Percentiles rank a stretch among this genome's conserved stretches.
Conservation (phyloP, 2,113 vertebrate genomes). For the Cyrtonyx montezumae region DNA sequence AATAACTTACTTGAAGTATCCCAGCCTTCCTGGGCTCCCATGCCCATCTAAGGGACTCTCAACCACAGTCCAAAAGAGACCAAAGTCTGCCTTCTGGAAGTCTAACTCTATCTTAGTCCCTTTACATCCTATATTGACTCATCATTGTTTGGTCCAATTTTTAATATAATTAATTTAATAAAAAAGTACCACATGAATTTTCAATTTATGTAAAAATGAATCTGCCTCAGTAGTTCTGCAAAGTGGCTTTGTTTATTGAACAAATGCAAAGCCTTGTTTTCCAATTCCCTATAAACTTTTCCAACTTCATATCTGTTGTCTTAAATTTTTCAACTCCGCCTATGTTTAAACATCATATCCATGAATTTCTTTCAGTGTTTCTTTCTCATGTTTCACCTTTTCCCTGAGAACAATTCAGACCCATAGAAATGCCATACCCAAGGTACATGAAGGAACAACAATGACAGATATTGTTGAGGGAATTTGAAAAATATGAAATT, state of each 20-base stretch:
- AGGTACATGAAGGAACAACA: not conserved
- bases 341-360: not conserved
- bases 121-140: not conserved
- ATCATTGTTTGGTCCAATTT: not conserved
- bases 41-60: no score
- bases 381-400: accelerated
- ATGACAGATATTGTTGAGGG: not conserved
- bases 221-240: not conserved
- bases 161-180: not conserved
- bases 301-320: not conserved
- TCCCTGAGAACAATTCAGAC: not conserved
- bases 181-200: not conserved
- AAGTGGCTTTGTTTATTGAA: not conserved
- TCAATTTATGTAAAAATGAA: not conserved
- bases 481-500: not conserved
- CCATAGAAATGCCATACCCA: accelerated
- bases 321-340: not conserved
- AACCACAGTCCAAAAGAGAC: no score
- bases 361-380: not conserved
- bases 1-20: no score
- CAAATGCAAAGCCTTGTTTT: not conserved
- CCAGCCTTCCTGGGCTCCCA: no score
- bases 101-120: not conserved
- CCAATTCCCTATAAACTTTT: not conserved
- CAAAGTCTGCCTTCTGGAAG: no score